Conservation (phyloP, 2,797 vertebrate genomes). For the Oreortyx pictus region DNA sequence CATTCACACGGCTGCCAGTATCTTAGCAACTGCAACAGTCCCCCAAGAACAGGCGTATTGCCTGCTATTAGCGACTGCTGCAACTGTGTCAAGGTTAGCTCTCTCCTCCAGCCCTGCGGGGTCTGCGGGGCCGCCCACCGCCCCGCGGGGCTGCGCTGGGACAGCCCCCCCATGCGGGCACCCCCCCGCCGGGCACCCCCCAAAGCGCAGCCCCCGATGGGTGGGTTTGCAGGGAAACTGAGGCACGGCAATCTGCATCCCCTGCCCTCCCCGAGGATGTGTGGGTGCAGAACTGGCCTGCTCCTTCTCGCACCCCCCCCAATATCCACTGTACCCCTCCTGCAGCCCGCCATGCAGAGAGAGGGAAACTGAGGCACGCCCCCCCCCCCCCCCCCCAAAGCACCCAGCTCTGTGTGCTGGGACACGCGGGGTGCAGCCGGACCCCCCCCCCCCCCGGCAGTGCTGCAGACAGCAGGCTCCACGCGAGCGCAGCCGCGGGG, state of each 20-base stretch:
- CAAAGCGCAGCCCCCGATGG: no score
- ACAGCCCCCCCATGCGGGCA: neutral
- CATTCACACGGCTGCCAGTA: constrained; percentile 95
- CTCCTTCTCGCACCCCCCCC: no score
- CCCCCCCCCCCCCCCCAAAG: no score
- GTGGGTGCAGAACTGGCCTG: no score
- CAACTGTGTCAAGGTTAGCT: constrained; percentile 85
- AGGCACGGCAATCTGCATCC: neutral
- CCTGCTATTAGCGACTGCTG: constrained; percentile 84
- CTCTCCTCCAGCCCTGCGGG: constrained; percentile 77
- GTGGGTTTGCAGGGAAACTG: neutral
- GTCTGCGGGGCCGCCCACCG: constrained; percentile 69
- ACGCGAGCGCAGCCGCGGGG: constrained; percentile 17
- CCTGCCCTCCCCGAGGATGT: neutral
- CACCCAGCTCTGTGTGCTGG: neutral
- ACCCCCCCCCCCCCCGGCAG: neutral
- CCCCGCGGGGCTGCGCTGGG: constrained; percentile 38
- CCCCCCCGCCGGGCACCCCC: neutral
- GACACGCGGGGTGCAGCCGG: rapidly evolving
- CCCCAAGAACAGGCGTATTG: constrained; percentile 86
- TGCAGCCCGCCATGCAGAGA: no score
- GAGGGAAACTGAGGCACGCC: no score
- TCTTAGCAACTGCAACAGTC: constrained; percentile 99
- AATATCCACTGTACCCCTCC: no score
- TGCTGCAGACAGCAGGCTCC: constrained; percentile 54